phyloP scores from a whole-genome alignment of 1,140 invertebrate species.

The Chrysomallon squamiferum region DNA sequence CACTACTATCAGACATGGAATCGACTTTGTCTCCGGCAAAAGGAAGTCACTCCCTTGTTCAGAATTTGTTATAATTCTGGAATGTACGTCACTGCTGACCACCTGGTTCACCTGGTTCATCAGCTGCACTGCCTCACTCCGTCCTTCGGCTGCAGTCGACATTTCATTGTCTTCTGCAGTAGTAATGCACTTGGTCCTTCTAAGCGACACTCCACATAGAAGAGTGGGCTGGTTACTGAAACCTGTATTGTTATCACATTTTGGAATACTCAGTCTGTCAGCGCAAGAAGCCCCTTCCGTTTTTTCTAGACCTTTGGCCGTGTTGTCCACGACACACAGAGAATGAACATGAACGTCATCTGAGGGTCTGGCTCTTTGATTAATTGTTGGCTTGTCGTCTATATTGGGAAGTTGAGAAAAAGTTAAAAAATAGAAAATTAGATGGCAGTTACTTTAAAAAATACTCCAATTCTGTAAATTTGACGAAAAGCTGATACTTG shows the following conservation, averaged over 20 bases:
- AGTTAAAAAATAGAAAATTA: too few species aligned
- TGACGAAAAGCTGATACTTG: too few species aligned
- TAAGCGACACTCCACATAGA: constrained; percentile 54
- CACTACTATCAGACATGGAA: constrained; percentile 40
- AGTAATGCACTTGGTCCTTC: constrained; percentile 26
- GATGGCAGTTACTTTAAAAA: too few species aligned
- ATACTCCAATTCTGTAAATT: too few species aligned
- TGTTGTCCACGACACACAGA: constrained; percentile 44
- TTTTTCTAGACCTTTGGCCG: too few species aligned
- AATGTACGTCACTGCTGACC: constrained; percentile 54
- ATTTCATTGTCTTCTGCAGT: constrained; percentile 14
- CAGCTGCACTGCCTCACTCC: constrained; percentile 65
- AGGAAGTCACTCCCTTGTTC: constrained; percentile 12
- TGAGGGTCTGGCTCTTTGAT: constrained; percentile 40
- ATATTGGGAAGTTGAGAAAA: too few species aligned
- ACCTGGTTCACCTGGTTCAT: constrained; percentile 72
- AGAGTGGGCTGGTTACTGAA: constrained; percentile 38
- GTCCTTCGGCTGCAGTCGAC: constrained; percentile 10
- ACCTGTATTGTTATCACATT: constrained; percentile 8
- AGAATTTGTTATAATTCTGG: constrained; percentile 19
- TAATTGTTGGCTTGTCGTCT: background rate
- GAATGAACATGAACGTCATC: constrained; percentile 55
- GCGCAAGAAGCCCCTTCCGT: constrained; percentile 12
- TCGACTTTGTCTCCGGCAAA: constrained; percentile 26
- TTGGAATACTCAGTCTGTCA: constrained; percentile 13